Percentiles rank a stretch among this genome's conserved stretches.
Conservation (phyloP, 2,888 invertebrate species). For the Argynnis bischoffii region DNA sequence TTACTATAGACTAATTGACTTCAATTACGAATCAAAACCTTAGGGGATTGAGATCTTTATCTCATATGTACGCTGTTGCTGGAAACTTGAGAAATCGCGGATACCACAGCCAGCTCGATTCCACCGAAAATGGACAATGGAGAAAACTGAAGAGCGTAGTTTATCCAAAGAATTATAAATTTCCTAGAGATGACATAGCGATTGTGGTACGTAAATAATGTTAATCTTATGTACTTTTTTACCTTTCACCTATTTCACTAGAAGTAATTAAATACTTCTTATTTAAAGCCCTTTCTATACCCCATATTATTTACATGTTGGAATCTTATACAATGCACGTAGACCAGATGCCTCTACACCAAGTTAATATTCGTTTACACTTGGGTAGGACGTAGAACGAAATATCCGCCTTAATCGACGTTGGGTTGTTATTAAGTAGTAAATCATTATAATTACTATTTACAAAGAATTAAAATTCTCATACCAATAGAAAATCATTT, state of each 20-base stretch:
- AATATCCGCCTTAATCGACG: too few relatives aligned
- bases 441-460: background rate
- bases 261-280: too few relatives aligned
- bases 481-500: too few relatives aligned
- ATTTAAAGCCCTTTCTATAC: too few relatives aligned
- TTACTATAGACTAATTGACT: background rate
- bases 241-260: too few relatives aligned
- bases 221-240: too few relatives aligned
- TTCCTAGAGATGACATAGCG: constrained; percentile 57
- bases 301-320: too few relatives aligned
- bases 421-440: too few relatives aligned
- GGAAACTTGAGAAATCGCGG: constrained; percentile 51
- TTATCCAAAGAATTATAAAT: constrained; percentile 50
- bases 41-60: constrained; percentile 32
- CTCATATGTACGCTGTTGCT: constrained; percentile 51
- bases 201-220: constrained; percentile 50
- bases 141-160: constrained; percentile 44
- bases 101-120: constrained; percentile 35
- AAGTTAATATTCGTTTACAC: too few relatives aligned
- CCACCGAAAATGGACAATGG: constrained; percentile 53
- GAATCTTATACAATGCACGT: too few relatives aligned
- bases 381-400: too few relatives aligned
- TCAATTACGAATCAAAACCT: background rate
- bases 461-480: background rate
- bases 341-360: too few relatives aligned